Percentiles rank a stretch among this genome's conserved stretches.
Conservation (phyloP, 2,888 invertebrate genomes). For the Abrostola triplasia region DNA sequence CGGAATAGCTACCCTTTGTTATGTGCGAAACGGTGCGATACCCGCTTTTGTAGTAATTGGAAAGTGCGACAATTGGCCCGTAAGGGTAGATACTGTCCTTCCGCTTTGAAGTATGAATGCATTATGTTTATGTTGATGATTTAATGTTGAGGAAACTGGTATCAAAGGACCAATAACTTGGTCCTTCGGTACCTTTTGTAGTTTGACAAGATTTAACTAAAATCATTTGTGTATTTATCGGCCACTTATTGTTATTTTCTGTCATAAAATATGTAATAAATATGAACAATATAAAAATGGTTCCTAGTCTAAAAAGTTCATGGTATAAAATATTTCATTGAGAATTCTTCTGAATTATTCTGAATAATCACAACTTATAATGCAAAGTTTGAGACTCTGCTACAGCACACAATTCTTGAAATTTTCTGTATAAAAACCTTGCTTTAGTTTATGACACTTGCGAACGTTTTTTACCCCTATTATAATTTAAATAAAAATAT, state of each 20-base stretch:
- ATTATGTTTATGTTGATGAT: conserved; percentile 45
- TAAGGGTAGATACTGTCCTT: conserved; percentile 68
- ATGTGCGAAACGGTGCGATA: conserved; percentile 68
- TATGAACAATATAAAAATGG: too few relatives aligned
- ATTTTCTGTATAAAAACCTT: too few relatives aligned
- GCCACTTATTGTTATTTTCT: neutral
- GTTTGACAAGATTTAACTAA: neutral
- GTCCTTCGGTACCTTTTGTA: conserved; percentile 12
- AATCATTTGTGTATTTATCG: neutral
- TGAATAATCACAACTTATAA: too few relatives aligned
- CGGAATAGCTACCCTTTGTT: conserved; percentile 75
- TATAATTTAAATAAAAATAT: neutral
- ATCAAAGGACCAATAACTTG: conserved; percentile 19
- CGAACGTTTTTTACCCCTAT: neutral
- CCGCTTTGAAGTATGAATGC: conserved; percentile 65
- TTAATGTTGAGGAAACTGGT: conserved; percentile 32
- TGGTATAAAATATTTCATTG: too few relatives aligned
- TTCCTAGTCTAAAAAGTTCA: too few relatives aligned
- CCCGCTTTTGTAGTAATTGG: conserved; percentile 74
- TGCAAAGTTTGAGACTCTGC: too few relatives aligned
- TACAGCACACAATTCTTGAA: too few relatives aligned
- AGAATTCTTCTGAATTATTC: too few relatives aligned
- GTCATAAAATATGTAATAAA: neutral
- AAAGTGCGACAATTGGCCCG: conserved; percentile 75
- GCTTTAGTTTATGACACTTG: too few relatives aligned